phyloP scores from a whole-genome alignment of 2,113 vertebrate species.

The Hippopotamus amphibius region DNA sequence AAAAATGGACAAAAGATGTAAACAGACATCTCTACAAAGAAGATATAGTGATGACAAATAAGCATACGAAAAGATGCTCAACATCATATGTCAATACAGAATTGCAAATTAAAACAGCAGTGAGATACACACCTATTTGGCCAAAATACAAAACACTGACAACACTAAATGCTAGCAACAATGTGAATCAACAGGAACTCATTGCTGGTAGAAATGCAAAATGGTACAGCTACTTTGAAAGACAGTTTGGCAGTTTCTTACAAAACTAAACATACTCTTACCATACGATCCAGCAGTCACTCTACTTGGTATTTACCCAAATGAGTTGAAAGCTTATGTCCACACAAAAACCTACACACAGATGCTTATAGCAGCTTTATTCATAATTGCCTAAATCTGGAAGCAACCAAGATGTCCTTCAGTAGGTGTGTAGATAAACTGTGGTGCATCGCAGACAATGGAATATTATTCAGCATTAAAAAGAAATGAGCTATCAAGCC shows the following conservation, averaged over 20 bases:
- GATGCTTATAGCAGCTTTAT: not conserved
- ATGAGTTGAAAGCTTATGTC: not conserved
- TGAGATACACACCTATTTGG: not conserved
- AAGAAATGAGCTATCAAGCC: not conserved
- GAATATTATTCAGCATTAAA: not conserved
- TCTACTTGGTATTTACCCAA: not conserved
- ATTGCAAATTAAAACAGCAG: not conserved
- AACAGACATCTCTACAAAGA: not conserved
- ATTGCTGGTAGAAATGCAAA: not conserved
- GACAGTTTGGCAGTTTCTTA: not conserved
- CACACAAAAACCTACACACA: not conserved
- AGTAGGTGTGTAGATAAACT: not conserved
- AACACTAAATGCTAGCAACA: not conserved
- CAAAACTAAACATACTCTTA: not conserved
- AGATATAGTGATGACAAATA: not conserved
- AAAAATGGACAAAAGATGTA: not conserved
- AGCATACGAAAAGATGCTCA: not conserved
- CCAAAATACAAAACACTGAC: not conserved
- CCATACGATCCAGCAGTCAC: not conserved
- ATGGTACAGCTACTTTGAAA: not conserved
- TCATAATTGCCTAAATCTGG: not conserved
- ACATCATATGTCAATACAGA: not conserved
- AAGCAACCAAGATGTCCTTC: not conserved
- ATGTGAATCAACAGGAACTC: not conserved
- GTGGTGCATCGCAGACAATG: not conserved